phyloP scores from a whole-genome alignment of 1,140 invertebrate genomes.

The Drosophila baimaii region DNA sequence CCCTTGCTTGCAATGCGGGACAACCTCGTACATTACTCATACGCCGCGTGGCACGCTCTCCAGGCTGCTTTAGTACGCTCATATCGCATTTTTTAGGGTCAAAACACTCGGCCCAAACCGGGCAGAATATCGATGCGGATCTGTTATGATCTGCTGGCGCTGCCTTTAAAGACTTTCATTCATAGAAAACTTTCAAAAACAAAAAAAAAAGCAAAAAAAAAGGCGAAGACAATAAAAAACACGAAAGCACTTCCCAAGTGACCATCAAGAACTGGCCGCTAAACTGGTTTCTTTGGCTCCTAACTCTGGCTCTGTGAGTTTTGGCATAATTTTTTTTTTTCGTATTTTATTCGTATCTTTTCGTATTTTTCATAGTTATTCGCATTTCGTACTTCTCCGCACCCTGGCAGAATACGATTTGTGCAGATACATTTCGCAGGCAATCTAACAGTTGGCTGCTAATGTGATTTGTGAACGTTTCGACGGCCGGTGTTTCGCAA shows the following conservation, averaged over 20 bases:
- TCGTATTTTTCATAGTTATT: slow-evolving; percentile 27
- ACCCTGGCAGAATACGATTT: slow-evolving; percentile 48
- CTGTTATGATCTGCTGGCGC: slow-evolving; percentile 34
- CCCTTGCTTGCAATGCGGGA: slow-evolving; percentile 38
- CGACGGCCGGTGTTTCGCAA: slow-evolving; percentile 61
- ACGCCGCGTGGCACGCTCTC: slow-evolving; percentile 47
- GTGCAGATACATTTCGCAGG: slow-evolving; percentile 59
- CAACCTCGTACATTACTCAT: slow-evolving; percentile 61
- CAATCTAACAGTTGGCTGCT: slow-evolving; percentile 65
- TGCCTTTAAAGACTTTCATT: slow-evolving; percentile 71
- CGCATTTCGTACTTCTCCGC: slow-evolving; percentile 31
- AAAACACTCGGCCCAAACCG: slow-evolving; percentile 22
- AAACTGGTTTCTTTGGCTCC: slow-evolving; percentile 54
- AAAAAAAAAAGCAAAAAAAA: slow-evolving; percentile 9
- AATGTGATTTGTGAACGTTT: slow-evolving; percentile 49
- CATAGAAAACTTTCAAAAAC: slow-evolving; percentile 73
- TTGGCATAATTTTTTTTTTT: slow-evolving; percentile 29
- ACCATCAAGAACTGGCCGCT: slow-evolving; percentile 65
- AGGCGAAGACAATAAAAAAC: slow-evolving; percentile 15
- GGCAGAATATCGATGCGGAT: slow-evolving; percentile 56
- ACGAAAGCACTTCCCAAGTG: slow-evolving; percentile 45
- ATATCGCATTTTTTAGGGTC: slow-evolving; percentile 27
- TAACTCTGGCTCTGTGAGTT: background rate
- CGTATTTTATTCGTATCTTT: slow-evolving; percentile 15
- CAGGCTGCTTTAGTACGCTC: background rate